phyloP scores from a whole-genome alignment of 2,797 vertebrate genomes.

The Dromococcyx pavoninus region DNA sequence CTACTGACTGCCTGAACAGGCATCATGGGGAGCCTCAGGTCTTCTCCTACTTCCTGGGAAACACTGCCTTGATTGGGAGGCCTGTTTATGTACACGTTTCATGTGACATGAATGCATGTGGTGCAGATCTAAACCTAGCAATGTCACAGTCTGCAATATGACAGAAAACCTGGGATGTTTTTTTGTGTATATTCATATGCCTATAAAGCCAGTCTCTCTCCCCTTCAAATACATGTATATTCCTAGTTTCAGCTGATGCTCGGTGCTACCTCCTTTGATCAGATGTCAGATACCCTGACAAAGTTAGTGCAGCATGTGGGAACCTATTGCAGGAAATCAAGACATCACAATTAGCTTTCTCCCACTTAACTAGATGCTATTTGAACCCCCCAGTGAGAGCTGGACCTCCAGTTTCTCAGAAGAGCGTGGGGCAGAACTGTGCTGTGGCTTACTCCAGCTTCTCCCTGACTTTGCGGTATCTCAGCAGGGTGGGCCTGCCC shows the following conservation, averaged over 20 bases:
- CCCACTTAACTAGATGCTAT: neutral
- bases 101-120: neutral
- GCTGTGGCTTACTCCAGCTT: neutral
- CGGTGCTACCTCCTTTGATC: constrained; percentile 11
- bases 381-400: neutral
- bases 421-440: neutral
- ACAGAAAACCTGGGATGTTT: neutral
- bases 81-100: neutral
- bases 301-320: neutral
- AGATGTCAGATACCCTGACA: neutral
- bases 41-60: neutral
- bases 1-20: neutral
- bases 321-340: neutral
- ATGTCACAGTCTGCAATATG: neutral
- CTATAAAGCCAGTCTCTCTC: neutral
- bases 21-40: neutral
- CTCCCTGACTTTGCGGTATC: neutral
- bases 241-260: neutral
- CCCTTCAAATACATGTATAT: neutral
- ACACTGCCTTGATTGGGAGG: neutral
- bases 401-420: neutral
- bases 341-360: neutral
- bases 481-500: neutral
- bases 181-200: neutral
- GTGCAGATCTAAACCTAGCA: neutral